A percentile compares a stretch with the other conserved stretches of the same genome.
phyloP scores from a whole-genome alignment of 2,888 invertebrate genomes.

The Junonia oenone region DNA sequence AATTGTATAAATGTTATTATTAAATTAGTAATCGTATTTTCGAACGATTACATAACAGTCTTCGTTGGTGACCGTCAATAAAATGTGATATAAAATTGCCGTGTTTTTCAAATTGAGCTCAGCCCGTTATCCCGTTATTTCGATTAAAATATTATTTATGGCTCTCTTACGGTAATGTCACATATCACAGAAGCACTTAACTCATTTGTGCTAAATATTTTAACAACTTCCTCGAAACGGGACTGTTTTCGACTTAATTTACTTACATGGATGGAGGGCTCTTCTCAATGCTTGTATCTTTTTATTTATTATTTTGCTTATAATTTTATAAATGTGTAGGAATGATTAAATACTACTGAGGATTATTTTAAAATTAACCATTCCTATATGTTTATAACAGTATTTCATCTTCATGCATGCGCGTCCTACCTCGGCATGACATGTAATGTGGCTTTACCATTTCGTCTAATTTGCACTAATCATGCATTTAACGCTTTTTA shows the following conservation, averaged over 20 bases:
- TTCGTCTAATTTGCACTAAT: conserved; percentile 53
- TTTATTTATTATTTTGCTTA: conserved; percentile 26
- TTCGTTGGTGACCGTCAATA: conserved; percentile 22
- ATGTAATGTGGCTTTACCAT: conserved; percentile 46
- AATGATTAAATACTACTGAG: conserved; percentile 4
- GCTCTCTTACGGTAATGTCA: conserved; percentile 11
- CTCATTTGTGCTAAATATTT: conserved; percentile 9
- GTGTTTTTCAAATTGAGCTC: conserved; percentile 25
- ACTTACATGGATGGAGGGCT: conserved; percentile 7
- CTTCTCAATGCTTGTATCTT: conserved; percentile 19
- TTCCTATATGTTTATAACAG: conserved; percentile 36
- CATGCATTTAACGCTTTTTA: conserved; percentile 50
- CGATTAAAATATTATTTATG: conserved; percentile 24
- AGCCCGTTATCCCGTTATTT: conserved; percentile 26
- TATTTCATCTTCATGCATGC: conserved; percentile 40
- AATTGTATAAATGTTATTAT: not conserved
- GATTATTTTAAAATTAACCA: not conserved
- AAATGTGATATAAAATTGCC: conserved; percentile 19
- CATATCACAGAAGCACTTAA: conserved; percentile 11
- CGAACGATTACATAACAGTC: not conserved
- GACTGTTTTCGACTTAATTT: not conserved
- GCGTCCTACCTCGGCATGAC: conserved; percentile 22
- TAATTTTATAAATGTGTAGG: conserved; percentile 23
- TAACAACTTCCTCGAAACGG: not conserved
- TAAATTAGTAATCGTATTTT: not conserved